Evolutionary conservation across 2,797 vertebrate genomes (phyloP).

Genomic region (Cetoscarus ocellatus): DNA sequence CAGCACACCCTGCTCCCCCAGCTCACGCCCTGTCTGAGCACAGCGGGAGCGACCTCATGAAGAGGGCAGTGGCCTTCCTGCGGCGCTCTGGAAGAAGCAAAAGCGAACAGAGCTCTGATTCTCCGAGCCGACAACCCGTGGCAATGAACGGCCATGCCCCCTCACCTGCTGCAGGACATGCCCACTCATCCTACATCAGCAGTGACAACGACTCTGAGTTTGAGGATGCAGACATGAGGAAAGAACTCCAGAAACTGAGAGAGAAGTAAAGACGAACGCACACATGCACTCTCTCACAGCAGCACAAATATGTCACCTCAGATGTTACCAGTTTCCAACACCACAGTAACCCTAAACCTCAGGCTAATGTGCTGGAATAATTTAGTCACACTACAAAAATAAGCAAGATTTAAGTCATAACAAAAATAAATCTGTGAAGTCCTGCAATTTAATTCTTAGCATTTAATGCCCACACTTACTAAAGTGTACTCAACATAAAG

Average conservation of each 20-base stretch:
- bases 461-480: no score
- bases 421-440: no score
- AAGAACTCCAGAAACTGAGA: slow-evolving; percentile 93
- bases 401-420: not conserved
- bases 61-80: slow-evolving; percentile 92
- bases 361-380: not conserved
- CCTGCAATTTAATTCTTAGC: no score
- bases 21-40: slow-evolving; percentile 80
- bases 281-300: not conserved
- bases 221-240: slow-evolving; percentile 96
- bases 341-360: not conserved
- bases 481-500: no score
- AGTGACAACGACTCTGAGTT: slow-evolving; percentile 99
- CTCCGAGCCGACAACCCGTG: slow-evolving; percentile 80
- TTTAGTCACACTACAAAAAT: not conserved
- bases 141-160: slow-evolving; percentile 80
- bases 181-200: slow-evolving; percentile 92
- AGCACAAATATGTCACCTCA: slow-evolving; percentile 2
- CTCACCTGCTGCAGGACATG: slow-evolving; percentile 71
- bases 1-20: slow-evolving; percentile 54
- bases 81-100: slow-evolving; percentile 89
- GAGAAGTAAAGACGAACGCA: slow-evolving; percentile 91
- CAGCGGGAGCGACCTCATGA: slow-evolving; percentile 90
- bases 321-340: not conserved
- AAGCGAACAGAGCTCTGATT: slow-evolving; percentile 86